A percentile compares a stretch with the other conserved stretches of the same genome.
phyloP scores from a whole-genome alignment of 1,140 invertebrate genomes.

The Carposina sasakii region DNA sequence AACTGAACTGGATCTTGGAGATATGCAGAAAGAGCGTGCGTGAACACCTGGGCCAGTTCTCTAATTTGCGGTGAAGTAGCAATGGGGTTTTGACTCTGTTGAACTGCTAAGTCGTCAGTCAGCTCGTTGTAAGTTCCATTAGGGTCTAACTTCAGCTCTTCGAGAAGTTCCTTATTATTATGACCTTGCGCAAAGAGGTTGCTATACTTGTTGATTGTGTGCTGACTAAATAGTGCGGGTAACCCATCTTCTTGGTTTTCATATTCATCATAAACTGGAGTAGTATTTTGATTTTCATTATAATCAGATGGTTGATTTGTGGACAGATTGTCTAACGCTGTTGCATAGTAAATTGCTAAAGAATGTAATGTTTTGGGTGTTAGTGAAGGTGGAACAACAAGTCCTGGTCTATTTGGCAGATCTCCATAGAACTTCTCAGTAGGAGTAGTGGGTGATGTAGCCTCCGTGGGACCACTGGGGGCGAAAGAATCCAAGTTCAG shows the following conservation, averaged over 20 bases:
- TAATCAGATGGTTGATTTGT: conserved; percentile 63
- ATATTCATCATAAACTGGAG: conserved; percentile 41
- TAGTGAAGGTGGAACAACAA: conserved; percentile 79
- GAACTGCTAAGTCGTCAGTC: conserved; percentile 74
- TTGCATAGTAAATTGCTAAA: conserved; percentile 84
- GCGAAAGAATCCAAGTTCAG: conserved; percentile 40
- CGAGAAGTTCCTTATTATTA: conserved; percentile 45
- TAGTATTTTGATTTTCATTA: conserved; percentile 46
- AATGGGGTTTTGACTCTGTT: conserved; percentile 76
- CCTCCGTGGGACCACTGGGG: conserved; percentile 17
- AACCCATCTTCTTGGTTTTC: conserved; percentile 52
- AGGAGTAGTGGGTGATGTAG: conserved; percentile 36
- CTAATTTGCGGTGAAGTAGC: conserved; percentile 78
- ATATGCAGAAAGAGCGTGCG: conserved; percentile 85
- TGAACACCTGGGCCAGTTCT: conserved; percentile 87
- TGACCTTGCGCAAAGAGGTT: conserved; percentile 71
- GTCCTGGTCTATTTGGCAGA: conserved; percentile 69
- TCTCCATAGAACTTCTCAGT: conserved; percentile 56
- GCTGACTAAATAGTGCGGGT: conserved; percentile 71
- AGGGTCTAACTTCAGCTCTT: conserved; percentile 54
- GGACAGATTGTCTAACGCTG: conserved; percentile 76
- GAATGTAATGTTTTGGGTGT: conserved; percentile 84
- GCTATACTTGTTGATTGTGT: conserved; percentile 75
- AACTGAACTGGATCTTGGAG: conserved; percentile 86
- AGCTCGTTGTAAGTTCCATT: conserved; percentile 68